phyloP scores from a whole-genome alignment of 2,797 vertebrate genomes.

The Acridotheres tristis region DNA sequence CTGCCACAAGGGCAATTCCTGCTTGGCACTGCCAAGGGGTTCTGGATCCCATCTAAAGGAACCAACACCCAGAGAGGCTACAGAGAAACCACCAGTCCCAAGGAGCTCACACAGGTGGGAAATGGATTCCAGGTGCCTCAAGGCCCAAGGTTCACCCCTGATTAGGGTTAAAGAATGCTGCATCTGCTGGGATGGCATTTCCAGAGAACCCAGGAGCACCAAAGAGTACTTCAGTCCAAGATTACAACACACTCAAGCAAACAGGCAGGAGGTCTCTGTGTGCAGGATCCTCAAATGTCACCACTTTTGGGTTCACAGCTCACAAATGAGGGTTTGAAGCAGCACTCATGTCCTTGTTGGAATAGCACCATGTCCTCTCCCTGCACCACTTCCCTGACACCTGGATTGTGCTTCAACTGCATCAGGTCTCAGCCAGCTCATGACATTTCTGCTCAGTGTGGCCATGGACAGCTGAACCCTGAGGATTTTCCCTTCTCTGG shows the following conservation, averaged over 20 bases:
- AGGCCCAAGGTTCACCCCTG: not conserved
- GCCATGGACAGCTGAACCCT: not conserved
- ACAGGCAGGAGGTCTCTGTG: not conserved
- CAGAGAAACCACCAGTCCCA: not conserved
- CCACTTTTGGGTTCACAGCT: not conserved
- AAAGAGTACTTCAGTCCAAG: not conserved
- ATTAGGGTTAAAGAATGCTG: not conserved
- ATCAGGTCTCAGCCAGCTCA: not conserved
- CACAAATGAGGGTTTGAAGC: rapidly evolving
- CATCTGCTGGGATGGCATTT: not conserved
- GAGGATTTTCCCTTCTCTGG: not conserved
- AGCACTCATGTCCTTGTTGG: too few relatives aligned
- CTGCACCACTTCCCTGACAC: not conserved
- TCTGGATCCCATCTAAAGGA: not conserved
- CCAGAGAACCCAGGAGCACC: not conserved
- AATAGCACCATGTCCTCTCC: not conserved
- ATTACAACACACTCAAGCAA: rapidly evolving
- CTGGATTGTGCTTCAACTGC: not conserved
- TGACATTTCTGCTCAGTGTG: not conserved
- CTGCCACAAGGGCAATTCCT: not conserved
- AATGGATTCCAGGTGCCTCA: not conserved
- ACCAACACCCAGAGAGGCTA: not conserved
- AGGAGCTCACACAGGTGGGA: not conserved
- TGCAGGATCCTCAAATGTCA: not conserved
- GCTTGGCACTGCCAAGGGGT: rapidly evolving